phyloP scores from a whole-genome alignment of 2,113 vertebrate species.

The Galemys pyrenaicus region DNA sequence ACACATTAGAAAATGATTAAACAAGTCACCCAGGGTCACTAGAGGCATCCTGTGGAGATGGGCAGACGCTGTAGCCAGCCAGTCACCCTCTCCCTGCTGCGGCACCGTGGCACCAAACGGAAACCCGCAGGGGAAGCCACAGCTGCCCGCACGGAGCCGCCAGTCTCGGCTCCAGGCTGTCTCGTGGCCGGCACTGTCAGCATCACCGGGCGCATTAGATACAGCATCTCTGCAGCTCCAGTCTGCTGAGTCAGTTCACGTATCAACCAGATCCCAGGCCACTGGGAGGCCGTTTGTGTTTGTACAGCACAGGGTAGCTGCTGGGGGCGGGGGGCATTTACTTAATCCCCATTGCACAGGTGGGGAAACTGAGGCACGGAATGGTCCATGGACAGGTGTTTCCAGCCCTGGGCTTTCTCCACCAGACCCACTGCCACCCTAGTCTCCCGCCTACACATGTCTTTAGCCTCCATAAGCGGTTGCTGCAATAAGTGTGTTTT shows the following conservation, averaged over 20 bases:
- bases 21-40: neutral
- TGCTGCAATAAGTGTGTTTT: neutral
- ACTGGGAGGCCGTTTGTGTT: neutral
- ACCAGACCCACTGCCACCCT: neutral
- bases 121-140: no score
- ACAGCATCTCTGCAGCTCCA: neutral
- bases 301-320: neutral
- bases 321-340: no score
- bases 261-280: no score
- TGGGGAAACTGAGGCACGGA: neutral
- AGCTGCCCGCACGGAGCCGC: accelerated
- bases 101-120: neutral
- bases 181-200: accelerated
- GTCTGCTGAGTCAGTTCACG: neutral
- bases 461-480: accelerated
- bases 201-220: neutral
- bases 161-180: accelerated
- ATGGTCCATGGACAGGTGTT: neutral
- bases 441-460: accelerated
- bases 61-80: neutral
- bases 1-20: no score
- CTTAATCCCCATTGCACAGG: neutral
- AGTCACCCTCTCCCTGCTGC: neutral
- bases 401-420: neutral
- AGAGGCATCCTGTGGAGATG: accelerated